phyloP scores from a whole-genome alignment of 1,140 invertebrate genomes.

The Coelopa frigida region DNA sequence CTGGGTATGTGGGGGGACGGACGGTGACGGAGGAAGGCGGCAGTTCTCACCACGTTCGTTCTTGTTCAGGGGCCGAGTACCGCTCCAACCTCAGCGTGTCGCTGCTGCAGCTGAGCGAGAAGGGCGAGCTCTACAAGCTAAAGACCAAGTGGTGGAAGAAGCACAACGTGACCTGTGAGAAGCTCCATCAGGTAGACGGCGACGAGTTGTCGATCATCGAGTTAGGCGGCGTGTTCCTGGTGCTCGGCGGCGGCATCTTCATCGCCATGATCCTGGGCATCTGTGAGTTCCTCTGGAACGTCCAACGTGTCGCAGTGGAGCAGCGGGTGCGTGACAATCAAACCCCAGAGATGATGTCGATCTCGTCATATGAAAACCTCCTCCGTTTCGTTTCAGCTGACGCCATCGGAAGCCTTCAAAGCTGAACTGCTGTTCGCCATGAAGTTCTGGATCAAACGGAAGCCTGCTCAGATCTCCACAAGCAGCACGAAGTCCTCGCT shows the following conservation, averaged over 20 bases:
- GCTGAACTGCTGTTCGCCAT: slow-evolving; percentile 57
- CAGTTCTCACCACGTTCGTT: neutral
- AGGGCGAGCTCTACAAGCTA: slow-evolving; percentile 64
- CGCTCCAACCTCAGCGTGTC: slow-evolving; percentile 63
- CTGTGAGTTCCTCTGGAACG: slow-evolving; percentile 80
- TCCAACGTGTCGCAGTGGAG: slow-evolving; percentile 66
- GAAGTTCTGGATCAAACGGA: slow-evolving; percentile 58
- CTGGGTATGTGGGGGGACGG: slow-evolving; percentile 53
- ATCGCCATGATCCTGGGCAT: slow-evolving; percentile 61
- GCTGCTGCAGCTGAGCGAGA: slow-evolving; percentile 75
- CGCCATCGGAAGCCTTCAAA: slow-evolving; percentile 54
- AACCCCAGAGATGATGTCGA: neutral
- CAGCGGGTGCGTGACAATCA: slow-evolving; percentile 49
- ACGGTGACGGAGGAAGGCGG: neutral
- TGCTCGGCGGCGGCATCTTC: slow-evolving; percentile 55
- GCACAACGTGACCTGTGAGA: slow-evolving; percentile 34
- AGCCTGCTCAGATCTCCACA: slow-evolving; percentile 50
- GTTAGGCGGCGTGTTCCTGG: slow-evolving; percentile 66
- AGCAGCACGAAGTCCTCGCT: slow-evolving; percentile 36
- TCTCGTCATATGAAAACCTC: neutral
- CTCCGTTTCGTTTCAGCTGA: slow-evolving; percentile 45
- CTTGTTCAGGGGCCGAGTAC: slow-evolving; percentile 46
- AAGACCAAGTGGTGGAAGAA: slow-evolving; percentile 85
- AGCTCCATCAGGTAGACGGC: slow-evolving; percentile 32
- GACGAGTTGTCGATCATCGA: slow-evolving; percentile 54